These are phyloP conservation scores for Eumaeus atala DNA, from an alignment of 1,140 invertebrate genomes.

Conservation along the genomic window DNA sequence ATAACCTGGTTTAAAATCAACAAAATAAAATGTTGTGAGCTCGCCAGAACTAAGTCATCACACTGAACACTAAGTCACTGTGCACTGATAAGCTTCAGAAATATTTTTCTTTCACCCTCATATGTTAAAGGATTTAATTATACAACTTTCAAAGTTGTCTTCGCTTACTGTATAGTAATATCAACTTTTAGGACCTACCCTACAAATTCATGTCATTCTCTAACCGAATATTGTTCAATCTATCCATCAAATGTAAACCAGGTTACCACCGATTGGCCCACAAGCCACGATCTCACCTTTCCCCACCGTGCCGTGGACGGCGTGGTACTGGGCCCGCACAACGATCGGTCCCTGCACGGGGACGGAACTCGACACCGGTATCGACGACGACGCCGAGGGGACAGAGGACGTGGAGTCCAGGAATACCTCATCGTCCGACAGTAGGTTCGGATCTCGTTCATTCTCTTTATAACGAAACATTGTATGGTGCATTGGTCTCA, in stretches of 20 bases:
- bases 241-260: background rate
- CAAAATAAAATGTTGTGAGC: background rate
- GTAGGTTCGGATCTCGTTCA: constrained; percentile 40
- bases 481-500: no score
- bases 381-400: constrained; percentile 29
- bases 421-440: constrained; percentile 56
- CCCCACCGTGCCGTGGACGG: constrained; percentile 26
- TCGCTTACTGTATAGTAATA: no score
- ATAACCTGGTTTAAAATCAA: no score
- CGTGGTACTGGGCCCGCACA: constrained; percentile 27
- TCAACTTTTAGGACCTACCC: no score
- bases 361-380: constrained; percentile 23
- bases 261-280: background rate
- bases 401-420: constrained; percentile 38
- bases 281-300: constrained; percentile 16
- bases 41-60: background rate
- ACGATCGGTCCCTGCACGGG: constrained; percentile 30
- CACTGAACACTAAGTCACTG: background rate
- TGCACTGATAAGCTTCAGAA: background rate
- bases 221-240: no score
- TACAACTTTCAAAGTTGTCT: no score
- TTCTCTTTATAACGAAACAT: no score
- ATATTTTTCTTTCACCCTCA: background rate
- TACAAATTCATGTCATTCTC: no score
- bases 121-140: no score